Evolutionary conservation across 2,113 vertebrate species (phyloP), one percentile per base, ranked within the genome.

Genomic region (Psephotus haematonotus): DNA sequence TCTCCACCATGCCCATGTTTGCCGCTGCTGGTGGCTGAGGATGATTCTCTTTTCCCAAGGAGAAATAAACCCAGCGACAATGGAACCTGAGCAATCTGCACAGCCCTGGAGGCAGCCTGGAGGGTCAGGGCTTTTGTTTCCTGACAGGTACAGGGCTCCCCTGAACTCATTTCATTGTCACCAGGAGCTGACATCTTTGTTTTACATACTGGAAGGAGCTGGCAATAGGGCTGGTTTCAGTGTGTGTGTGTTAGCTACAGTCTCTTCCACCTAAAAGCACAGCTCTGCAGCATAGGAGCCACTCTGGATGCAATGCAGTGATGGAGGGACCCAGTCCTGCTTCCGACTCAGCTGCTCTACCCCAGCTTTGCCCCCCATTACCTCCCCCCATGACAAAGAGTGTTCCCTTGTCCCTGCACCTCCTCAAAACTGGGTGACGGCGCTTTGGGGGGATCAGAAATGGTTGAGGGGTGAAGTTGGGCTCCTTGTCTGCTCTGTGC

Each of bases 61-160:
- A 89, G 86, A 82, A 96, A 89, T 82, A 90, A 86, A 93, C 49
- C 64, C 85, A 46, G 5, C 7, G 33, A 86, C 86, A 89, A 20
- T 46, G 4, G 29, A 50, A 67, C 71, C 43, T 3, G 57, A 85
- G 68, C 63, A 25, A 55, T 64, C 59, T 53, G 94, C 81, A 75
- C 76, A 65, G 89, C 88, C 93, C 74, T 59, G 62, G 50, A 74
- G 72, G 67, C 83, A 88, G 49, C 94, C 88, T 41, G 76, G 75
- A 88, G 84, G 60, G 78, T 59, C 88, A 57, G 52, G 71, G 49
- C 68, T 91, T 90, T 90, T 90, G 92, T 93, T 86, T 79, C 76
- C 87, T 86, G 79, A 67, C 62, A 80, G 52, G 28, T 72, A 50
- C 62, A 31, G 67, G 78, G 74, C 71, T 92, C 46, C 78, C 77